phyloP scores from a whole-genome alignment of 2,113 vertebrate genomes.

The Xerus inauris region DNA sequence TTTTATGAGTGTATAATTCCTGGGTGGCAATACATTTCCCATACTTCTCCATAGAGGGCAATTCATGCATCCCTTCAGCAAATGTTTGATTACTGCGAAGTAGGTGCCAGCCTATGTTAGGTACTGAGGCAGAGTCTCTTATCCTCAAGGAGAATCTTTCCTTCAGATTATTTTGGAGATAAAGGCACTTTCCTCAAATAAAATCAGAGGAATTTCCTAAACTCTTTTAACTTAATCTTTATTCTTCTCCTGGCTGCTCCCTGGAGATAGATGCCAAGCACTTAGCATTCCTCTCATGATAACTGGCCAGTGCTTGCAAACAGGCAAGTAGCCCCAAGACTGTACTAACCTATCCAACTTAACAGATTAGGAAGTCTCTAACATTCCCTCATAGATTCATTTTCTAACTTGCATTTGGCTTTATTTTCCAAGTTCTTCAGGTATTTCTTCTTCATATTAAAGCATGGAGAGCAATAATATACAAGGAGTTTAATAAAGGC shows the following conservation, averaged over 20 bases:
- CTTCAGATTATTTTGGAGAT: slow-evolving; percentile 26
- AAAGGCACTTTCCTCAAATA: slow-evolving; percentile 14
- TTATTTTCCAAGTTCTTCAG: slow-evolving; percentile 56
- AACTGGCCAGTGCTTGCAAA: slow-evolving; percentile 14
- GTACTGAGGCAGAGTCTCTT: not conserved
- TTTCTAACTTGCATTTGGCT: slow-evolving; percentile 38
- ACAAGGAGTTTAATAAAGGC: slow-evolving; percentile 42
- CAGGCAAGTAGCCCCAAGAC: slow-evolving; percentile 1
- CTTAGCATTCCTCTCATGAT: slow-evolving; percentile 12
- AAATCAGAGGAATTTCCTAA: slow-evolving; percentile 35
- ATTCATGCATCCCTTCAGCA: not conserved
- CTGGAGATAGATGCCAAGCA: not conserved
- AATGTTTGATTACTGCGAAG: not conserved
- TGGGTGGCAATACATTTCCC: not conserved
- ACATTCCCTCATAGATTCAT: slow-evolving; percentile 37
- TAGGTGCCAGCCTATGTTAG: not conserved
- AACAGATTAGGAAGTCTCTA: slow-evolving; percentile 29
- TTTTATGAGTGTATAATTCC: slow-evolving; percentile 35
- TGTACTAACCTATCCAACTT: not conserved
- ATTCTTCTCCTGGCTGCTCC: not conserved
- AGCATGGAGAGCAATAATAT: not conserved
- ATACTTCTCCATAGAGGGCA: not conserved
- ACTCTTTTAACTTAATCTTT: slow-evolving; percentile 34
- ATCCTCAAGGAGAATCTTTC: not conserved
- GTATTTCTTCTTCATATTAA: slow-evolving; percentile 31